Conservation (phyloP, 2,797 vertebrate species). For the Falco rusticolus region DNA sequence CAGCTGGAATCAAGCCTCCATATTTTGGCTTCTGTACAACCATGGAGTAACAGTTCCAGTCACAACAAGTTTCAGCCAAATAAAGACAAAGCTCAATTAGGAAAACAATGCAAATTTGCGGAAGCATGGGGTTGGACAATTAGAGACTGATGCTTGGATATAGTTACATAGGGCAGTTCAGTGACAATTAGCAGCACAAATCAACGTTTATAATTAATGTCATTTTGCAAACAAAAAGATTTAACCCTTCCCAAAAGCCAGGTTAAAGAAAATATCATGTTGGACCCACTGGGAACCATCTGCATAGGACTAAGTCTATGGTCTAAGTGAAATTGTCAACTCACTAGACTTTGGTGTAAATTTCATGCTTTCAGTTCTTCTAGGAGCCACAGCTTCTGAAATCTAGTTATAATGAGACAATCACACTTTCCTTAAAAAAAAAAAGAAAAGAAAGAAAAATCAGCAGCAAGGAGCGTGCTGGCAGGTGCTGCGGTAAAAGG, state of each 20-base stretch:
- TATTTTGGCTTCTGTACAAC: conserved; percentile 45
- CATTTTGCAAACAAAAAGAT: neutral
- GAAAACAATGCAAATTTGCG: neutral
- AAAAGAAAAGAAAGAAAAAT: too few relatives aligned
- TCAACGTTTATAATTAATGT: neutral
- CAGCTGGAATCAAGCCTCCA: conserved; percentile 54
- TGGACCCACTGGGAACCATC: neutral
- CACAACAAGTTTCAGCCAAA: conserved; percentile 49
- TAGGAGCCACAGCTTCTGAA: neutral
- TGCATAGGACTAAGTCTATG: neutral
- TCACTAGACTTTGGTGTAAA: neutral
- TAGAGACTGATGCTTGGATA: neutral
- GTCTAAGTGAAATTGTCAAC: neutral
- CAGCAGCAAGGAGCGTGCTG: neutral
- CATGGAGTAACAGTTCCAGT: neutral
- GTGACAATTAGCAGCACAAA: conserved; percentile 5
- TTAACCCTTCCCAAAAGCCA: neutral
- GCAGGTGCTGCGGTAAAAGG: neutral
- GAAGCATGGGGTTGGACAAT: neutral
- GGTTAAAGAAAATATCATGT: neutral
- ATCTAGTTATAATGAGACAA: neutral
- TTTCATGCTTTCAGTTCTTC: neutral
- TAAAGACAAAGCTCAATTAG: conserved; percentile 50
- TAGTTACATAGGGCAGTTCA: neutral
- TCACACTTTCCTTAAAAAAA: neutral